These are phyloP conservation scores for Ormyrus pomaceus DNA, from an alignment of 2,888 invertebrate species.

Conservation along the genomic window DNA sequence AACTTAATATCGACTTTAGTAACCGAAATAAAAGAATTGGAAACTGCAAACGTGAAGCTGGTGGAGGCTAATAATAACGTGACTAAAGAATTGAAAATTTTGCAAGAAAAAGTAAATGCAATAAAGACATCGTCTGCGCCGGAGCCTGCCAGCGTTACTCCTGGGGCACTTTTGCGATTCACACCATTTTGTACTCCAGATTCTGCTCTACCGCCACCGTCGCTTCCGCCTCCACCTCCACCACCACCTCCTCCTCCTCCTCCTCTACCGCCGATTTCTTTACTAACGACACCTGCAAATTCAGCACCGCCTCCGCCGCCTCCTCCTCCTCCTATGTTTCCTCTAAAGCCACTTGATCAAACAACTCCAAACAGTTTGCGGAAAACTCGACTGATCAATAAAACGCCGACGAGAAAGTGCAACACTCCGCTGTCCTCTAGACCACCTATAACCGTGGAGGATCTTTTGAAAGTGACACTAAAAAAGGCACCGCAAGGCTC, in stretches of 20 bases:
- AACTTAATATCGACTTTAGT: slow-evolving; percentile 56
- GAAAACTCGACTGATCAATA: slow-evolving; percentile 12
- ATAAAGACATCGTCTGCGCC: slow-evolving; percentile 26
- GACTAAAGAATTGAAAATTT: slow-evolving; percentile 61
- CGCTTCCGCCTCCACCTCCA: slow-evolving; percentile 36
- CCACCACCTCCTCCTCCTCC: slow-evolving; percentile 60
- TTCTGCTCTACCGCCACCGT: background rate
- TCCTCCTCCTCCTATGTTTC: slow-evolving; percentile 54
- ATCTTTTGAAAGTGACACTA: slow-evolving; percentile 71
- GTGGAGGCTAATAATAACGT: slow-evolving; percentile 61
- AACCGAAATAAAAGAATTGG: slow-evolving; percentile 62
- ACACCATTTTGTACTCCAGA: background rate
- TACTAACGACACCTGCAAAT: slow-evolving; percentile 12
- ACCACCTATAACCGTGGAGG: slow-evolving; percentile 72
- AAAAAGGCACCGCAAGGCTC: slow-evolving; percentile 68
- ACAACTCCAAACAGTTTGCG: slow-evolving; percentile 53
- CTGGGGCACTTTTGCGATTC: background rate
- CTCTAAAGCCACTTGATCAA: slow-evolving; percentile 44
- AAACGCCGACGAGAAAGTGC: slow-evolving; percentile 64
- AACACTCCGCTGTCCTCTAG: slow-evolving; percentile 65
- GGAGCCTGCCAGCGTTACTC: no score
- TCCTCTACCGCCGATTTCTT: slow-evolving; percentile 50
- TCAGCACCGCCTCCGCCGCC: slow-evolving; percentile 58
- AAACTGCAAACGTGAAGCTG: slow-evolving; percentile 60
- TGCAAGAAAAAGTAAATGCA: slow-evolving; percentile 59